These are phyloP conservation scores for Parochlus steinenii DNA, from an alignment of 2,888 invertebrate genomes.

Conservation along the genomic window DNA sequence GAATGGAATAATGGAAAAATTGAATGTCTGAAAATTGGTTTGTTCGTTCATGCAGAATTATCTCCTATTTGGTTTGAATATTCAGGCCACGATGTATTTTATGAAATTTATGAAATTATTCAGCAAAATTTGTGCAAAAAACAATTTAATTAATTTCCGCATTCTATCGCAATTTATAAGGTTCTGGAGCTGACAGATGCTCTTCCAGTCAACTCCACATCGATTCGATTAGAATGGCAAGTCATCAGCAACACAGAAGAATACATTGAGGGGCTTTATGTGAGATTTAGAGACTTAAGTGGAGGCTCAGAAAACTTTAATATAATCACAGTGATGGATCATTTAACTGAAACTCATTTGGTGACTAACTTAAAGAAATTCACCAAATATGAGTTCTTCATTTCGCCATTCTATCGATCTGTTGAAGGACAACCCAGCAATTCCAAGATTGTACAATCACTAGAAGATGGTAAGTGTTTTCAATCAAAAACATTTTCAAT, in stretches of 20 bases:
- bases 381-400: slow-evolving; percentile 73
- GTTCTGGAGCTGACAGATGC: slow-evolving; percentile 52
- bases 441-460: slow-evolving; percentile 65
- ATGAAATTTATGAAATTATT: no score
- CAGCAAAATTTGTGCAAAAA: no score
- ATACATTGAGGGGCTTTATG: slow-evolving; percentile 40
- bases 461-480: slow-evolving; percentile 71
- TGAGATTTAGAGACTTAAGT: slow-evolving; percentile 45
- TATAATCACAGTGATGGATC: slow-evolving; percentile 44
- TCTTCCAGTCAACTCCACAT: slow-evolving; percentile 35
- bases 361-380: slow-evolving; percentile 58
- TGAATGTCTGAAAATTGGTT: no score
- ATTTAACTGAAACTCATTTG: slow-evolving; percentile 44
- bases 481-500: no score
- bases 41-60: no score
- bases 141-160: no score
- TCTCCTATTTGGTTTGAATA: no score
- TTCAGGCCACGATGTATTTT: no score
- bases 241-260: slow-evolving; percentile 28
- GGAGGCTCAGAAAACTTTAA: slow-evolving; percentile 44
- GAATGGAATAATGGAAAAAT: no score
- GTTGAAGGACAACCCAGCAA: slow-evolving; percentile 89
- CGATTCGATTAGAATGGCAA: slow-evolving; percentile 36
- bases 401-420: slow-evolving; percentile 71
- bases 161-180: no score